Evolutionary conservation across 1,140 invertebrate species (phyloP).

Genomic region (Trichogramma pretiosum): DNA sequence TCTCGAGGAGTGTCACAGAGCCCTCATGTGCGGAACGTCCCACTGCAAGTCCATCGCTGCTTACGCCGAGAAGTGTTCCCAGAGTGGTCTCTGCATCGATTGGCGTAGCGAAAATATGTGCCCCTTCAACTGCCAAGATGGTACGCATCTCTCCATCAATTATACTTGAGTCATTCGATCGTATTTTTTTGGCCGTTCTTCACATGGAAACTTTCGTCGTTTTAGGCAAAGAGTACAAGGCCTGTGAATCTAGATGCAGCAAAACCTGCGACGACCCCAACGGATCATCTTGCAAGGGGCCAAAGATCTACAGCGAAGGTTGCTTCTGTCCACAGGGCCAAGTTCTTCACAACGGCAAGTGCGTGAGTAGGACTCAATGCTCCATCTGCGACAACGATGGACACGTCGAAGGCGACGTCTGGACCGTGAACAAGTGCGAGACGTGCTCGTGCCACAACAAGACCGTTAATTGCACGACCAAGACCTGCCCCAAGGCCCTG

Average conservation of each 20-base stretch:
- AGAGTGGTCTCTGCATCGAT: constrained; percentile 57
- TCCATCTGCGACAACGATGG: constrained; percentile 58
- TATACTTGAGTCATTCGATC: neutral
- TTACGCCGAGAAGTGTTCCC: constrained; percentile 63
- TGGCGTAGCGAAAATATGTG: constrained; percentile 60
- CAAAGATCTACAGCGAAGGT: constrained; percentile 52
- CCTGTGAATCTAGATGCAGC: constrained; percentile 59
- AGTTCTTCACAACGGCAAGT: constrained; percentile 44
- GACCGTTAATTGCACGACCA: constrained; percentile 49
- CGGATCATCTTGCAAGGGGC: no score
- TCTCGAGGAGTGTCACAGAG: constrained; percentile 59
- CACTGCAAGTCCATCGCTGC: constrained; percentile 58
- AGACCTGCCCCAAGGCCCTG: constrained; percentile 49
- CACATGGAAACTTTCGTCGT: constrained; percentile 6
- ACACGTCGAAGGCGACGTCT: constrained; percentile 53
- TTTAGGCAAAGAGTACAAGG: constrained; percentile 50
- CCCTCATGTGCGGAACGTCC: constrained; percentile 50
- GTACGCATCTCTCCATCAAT: constrained; percentile 23
- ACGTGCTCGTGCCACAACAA: constrained; percentile 59
- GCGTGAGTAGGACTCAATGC: constrained; percentile 44
- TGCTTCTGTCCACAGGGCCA: constrained; percentile 72
- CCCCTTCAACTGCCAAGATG: constrained; percentile 48
- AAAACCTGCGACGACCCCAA: constrained; percentile 69
- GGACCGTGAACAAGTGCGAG: constrained; percentile 64
- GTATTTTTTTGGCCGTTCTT: neutral